These are phyloP conservation scores for Eulemur rubriventer DNA, from an alignment of 2,797 vertebrate species.

Conservation along the genomic window DNA sequence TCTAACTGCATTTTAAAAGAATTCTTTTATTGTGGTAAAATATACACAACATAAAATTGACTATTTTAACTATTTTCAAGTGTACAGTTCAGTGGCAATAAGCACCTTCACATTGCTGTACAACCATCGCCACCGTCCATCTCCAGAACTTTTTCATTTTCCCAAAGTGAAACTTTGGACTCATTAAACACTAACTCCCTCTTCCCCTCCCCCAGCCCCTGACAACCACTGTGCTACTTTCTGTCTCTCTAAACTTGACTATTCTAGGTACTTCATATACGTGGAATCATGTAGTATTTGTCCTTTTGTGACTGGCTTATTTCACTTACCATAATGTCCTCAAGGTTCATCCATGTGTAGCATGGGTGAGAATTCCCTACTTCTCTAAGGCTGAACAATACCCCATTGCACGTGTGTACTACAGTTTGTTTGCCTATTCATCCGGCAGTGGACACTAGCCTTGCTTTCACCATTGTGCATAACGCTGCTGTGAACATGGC, in stretches of 20 bases:
- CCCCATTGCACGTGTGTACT: neutral
- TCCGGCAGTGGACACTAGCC: rapidly evolving
- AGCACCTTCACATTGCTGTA: neutral
- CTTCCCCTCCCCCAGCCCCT: rapidly evolving
- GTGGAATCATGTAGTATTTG: rapidly evolving
- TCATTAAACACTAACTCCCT: neutral
- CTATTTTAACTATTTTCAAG: neutral
- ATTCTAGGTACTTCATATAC: rapidly evolving
- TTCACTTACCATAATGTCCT: neutral
- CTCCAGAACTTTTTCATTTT: neutral
- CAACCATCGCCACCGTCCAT: neutral
- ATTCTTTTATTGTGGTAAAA: neutral
- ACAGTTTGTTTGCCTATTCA: neutral
- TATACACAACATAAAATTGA: neutral
- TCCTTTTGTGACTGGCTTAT: neutral
- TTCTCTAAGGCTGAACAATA: neutral
- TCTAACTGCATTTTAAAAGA: neutral
- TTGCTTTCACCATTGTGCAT: neutral
- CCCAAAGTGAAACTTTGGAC: neutral
- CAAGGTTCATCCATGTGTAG: neutral
- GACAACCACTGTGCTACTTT: neutral
- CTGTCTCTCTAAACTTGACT: neutral
- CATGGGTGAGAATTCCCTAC: neutral
- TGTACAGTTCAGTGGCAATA: neutral
- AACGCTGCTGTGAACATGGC: rapidly evolving